Conservation (phyloP, 2,797 vertebrate species). For the Thamnophis elegans region DNA sequence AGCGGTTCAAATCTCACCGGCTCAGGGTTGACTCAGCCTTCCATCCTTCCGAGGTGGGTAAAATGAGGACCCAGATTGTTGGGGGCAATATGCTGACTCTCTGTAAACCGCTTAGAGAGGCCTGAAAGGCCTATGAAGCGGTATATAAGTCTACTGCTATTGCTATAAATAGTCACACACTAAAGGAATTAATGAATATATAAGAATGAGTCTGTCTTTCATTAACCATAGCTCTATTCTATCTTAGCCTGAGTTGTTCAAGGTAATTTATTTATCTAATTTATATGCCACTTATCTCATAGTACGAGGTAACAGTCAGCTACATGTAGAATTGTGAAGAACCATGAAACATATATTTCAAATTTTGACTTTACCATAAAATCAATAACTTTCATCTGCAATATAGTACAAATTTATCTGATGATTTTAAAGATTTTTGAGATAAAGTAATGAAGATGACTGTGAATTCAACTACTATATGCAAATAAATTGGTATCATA, state of each 20-base stretch:
- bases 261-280: neutral
- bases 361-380: neutral
- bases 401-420: neutral
- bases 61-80: too few species aligned
- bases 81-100: too few species aligned
- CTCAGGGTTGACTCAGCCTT: too few species aligned
- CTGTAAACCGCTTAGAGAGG: too few species aligned
- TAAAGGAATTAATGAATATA: neutral
- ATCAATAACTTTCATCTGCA: neutral
- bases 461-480: neutral
- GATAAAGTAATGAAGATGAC: neutral
- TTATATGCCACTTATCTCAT: neutral
- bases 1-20: too few species aligned
- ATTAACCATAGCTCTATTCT: neutral
- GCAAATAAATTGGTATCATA: neutral
- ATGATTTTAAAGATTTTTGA: neutral
- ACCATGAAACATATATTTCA: neutral
- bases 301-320: neutral
- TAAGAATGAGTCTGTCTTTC: neutral
- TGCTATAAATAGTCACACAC: neutral
- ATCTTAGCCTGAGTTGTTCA: neutral
- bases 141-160: too few species aligned
- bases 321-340: neutral
- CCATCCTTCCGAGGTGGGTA: too few species aligned
- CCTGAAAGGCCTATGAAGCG: too few species aligned